Conservation (phyloP, 2,113 vertebrate species). For the Apaloderma vittatum region DNA sequence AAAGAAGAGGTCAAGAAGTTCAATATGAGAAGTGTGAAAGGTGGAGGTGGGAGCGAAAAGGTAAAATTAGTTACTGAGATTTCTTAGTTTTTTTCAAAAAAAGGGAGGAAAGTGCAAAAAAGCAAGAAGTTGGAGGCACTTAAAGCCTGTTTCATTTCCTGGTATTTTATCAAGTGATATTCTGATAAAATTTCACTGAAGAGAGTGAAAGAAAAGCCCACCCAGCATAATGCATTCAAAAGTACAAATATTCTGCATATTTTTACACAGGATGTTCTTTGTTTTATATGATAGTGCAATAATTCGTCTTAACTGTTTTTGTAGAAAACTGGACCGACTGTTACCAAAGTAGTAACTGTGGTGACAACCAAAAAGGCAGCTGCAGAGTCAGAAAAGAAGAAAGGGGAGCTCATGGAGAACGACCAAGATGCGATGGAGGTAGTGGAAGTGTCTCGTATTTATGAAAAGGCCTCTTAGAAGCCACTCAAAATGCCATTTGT, state of each 20-base stretch:
- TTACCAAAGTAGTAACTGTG: constrained; percentile 95
- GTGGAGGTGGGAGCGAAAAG: constrained; percentile 91
- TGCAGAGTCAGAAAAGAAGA: constrained; percentile 91
- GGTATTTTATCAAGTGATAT: background rate
- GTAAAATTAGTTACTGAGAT: constrained; percentile 69
- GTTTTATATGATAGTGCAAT: background rate
- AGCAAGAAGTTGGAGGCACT: background rate
- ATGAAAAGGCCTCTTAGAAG: background rate
- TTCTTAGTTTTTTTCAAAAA: background rate
- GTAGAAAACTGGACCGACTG: constrained; percentile 91
- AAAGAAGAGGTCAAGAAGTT: constrained; percentile 99
- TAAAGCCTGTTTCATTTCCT: background rate
- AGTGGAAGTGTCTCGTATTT: background rate
- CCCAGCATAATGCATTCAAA: background rate
- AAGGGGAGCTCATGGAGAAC: constrained; percentile 98
- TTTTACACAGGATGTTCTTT: background rate
- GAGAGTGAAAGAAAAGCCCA: background rate
- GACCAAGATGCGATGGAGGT: constrained; percentile 99
- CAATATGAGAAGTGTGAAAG: constrained; percentile 94
- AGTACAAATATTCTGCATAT: background rate
- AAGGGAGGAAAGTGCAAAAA: background rate
- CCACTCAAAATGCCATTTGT: background rate
- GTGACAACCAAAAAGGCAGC: constrained; percentile 93
- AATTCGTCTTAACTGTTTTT: background rate
- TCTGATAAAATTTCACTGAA: background rate